phyloP scores from a whole-genome alignment of 2,888 invertebrate species.

The Caenorhabditis parvicauda region DNA sequence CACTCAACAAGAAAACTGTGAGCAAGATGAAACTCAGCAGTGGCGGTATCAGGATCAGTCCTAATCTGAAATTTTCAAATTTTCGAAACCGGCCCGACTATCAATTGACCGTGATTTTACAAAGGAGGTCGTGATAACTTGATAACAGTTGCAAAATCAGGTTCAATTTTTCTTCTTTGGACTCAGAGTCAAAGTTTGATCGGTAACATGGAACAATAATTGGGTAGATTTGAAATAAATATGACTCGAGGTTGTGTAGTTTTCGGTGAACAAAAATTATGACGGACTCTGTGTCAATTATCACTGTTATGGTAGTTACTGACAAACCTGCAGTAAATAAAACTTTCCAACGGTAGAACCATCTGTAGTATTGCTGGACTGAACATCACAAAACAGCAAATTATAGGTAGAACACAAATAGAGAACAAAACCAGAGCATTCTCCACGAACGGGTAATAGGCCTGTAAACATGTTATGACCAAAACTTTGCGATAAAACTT shows the following conservation, averaged over 20 bases:
- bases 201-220: too few relatives aligned
- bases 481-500: neutral
- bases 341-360: slow-evolving; percentile 21
- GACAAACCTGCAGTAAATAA: slow-evolving; percentile 17
- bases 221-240: too few relatives aligned
- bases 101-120: too few relatives aligned
- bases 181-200: too few relatives aligned
- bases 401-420: slow-evolving; percentile 13
- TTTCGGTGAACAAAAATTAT: too few relatives aligned
- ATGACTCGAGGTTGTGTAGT: too few relatives aligned
- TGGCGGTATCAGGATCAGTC: neutral
- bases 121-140: too few relatives aligned
- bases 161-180: too few relatives aligned
- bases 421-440: slow-evolving; percentile 11
- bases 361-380: slow-evolving; percentile 16
- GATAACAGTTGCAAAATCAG: too few relatives aligned
- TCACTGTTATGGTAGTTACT: neutral
- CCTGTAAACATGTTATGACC: slow-evolving; percentile 12
- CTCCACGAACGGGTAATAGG: slow-evolving; percentile 26
- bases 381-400: slow-evolving; percentile 13
- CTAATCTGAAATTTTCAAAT: neutral
- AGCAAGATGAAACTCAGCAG: slow-evolving; percentile 19
- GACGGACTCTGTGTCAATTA: too few relatives aligned
- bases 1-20: slow-evolving; percentile 19
- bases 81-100: too few relatives aligned